Percentiles rank a stretch among this genome's conserved stretches.
Evolutionary conservation across 2,113 vertebrate species (phyloP).

Genomic region (Istiophorus platypterus): DNA sequence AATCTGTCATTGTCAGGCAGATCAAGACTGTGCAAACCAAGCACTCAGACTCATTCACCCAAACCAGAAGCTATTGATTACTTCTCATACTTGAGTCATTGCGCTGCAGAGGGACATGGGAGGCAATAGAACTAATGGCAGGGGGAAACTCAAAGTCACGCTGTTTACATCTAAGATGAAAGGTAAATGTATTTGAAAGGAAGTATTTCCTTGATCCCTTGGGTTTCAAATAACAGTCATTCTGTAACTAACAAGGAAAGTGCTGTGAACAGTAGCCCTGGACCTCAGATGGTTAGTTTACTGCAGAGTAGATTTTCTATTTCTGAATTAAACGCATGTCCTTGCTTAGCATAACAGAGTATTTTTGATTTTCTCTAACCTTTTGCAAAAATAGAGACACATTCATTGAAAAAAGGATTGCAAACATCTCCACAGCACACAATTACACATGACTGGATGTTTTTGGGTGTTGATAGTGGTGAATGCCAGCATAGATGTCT

Average conservation of each 20-base stretch:
- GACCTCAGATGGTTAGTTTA: conserved; percentile 34
- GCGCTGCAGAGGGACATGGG: conserved; percentile 64
- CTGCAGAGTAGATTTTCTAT: conserved; percentile 4
- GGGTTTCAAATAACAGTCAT: conserved; percentile 60
- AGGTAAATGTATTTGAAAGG: conserved; percentile 80
- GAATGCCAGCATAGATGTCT: neutral
- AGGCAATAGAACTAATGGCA: conserved; percentile 81
- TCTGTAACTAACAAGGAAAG: conserved; percentile 67
- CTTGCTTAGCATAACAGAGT: conserved; percentile 2
- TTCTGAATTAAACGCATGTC: conserved; percentile 34
- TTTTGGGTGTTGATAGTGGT: neutral
- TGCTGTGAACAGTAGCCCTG: conserved; percentile 39
- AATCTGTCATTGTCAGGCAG: conserved; percentile 81
- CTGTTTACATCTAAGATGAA: conserved; percentile 82
- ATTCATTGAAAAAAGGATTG: neutral
- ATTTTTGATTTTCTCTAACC: conserved; percentile 8
- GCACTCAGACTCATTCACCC: conserved; percentile 80
- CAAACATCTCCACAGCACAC: neutral
- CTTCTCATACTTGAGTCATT: conserved; percentile 79
- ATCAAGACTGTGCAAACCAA: conserved; percentile 80
- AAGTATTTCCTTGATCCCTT: conserved; percentile 72
- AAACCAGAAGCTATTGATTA: conserved; percentile 83
- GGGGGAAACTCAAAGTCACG: conserved; percentile 79
- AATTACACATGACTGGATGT: neutral
- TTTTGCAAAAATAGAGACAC: neutral